Conservation (phyloP, 2,797 vertebrate species). For the Chloroceryle inda region DNA sequence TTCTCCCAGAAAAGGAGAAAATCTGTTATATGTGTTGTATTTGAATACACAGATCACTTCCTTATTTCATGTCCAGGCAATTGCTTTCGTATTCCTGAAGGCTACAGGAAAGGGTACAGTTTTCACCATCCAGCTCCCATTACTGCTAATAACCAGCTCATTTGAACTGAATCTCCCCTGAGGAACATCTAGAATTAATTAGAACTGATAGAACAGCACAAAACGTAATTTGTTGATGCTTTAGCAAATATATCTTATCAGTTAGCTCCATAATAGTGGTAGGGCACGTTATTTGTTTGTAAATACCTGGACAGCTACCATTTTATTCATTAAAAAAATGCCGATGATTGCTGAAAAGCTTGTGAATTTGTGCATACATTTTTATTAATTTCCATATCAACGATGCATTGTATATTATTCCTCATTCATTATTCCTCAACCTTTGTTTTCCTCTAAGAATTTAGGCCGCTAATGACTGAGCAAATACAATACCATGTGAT, state of each 20-base stretch:
- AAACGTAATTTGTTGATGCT: slow-evolving; percentile 24
- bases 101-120: not conserved
- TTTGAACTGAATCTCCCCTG: slow-evolving; percentile 8
- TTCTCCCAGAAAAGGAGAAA: not conserved
- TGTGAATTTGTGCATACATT: slow-evolving; percentile 22
- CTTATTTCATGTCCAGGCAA: not conserved
- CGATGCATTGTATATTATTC: not conserved
- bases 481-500: not conserved
- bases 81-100: not conserved
- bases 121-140: slow-evolving; percentile 13
- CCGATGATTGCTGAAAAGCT: not conserved
- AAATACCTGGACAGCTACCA: slow-evolving; percentile 27
- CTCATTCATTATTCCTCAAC: not conserved
- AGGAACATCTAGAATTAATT: slow-evolving; percentile 64
- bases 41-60: not conserved
- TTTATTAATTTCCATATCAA: slow-evolving; percentile 34
- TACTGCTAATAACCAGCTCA: slow-evolving; percentile 16
- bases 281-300: not conserved
- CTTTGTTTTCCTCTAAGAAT: slow-evolving; percentile 26
- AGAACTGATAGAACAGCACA: not conserved
- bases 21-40: not conserved
- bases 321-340: slow-evolving; percentile 14
- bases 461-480: not conserved
- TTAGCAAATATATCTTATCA: slow-evolving; percentile 24
- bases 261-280: not conserved